phyloP scores from a whole-genome alignment of 64 coral and sea anemone species.

The Cladopsammia gracilis region DNA sequence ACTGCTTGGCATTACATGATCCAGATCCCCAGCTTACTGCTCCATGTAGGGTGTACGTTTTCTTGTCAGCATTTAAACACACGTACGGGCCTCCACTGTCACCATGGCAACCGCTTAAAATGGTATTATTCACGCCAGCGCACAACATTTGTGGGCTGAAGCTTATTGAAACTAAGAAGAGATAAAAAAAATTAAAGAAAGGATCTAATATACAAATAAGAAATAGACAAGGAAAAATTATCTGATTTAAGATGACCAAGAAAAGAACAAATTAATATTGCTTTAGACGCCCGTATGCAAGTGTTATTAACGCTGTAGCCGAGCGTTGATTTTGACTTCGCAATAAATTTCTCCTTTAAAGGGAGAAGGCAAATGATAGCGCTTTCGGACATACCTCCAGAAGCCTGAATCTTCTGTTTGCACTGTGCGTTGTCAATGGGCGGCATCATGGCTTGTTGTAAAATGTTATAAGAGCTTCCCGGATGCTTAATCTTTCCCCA shows the following conservation, averaged over 20 bases:
- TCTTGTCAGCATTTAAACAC: slow-evolving; percentile 27
- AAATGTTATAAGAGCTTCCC: slow-evolving; percentile 70
- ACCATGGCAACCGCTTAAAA: slow-evolving; percentile 69
- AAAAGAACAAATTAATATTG: no score
- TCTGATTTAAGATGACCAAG: no score
- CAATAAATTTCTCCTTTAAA: background rate
- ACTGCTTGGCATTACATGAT: background rate
- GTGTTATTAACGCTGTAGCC: no score
- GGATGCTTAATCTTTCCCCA: slow-evolving; percentile 87
- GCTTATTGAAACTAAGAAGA: background rate
- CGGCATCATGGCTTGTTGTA: slow-evolving; percentile 87
- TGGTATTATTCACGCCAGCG: slow-evolving; percentile 34
- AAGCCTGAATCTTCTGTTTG: slow-evolving; percentile 60
- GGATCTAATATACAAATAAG: no score
- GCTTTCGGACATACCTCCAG: background rate
- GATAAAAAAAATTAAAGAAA: background rate
- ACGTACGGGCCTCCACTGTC: slow-evolving; percentile 70
- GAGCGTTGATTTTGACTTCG: no score
- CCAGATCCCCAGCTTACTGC: slow-evolving; percentile 61
- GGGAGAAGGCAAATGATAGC: background rate
- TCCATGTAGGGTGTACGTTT: background rate
- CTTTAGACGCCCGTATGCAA: no score
- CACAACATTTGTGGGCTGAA: slow-evolving; percentile 56
- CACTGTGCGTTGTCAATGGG: slow-evolving; percentile 46
- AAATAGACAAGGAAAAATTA: no score